Evolutionary conservation across 2,797 vertebrate genomes (phyloP).

Genomic region (Sylvilagus floridanus): DNA sequence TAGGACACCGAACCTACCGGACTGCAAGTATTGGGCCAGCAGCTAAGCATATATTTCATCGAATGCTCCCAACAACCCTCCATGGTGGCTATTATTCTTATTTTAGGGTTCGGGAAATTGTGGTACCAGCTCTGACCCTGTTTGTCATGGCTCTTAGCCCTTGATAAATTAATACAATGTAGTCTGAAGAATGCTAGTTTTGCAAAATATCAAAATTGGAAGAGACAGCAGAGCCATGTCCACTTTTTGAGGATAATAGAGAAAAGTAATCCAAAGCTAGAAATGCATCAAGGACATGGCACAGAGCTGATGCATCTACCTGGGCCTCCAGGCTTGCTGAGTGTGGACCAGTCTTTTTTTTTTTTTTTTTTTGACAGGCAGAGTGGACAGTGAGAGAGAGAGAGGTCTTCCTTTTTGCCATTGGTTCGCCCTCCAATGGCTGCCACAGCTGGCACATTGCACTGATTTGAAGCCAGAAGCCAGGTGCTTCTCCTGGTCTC

Average conservation of each 20-base stretch:
- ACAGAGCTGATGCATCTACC: not conserved
- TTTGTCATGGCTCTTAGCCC: not conserved
- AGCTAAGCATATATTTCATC: not conserved
- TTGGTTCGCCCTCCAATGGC: no score
- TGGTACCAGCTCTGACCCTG: not conserved
- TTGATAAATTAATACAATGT: not conserved
- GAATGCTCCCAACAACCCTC: not conserved
- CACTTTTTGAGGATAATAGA: not conserved
- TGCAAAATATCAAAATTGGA: constrained; percentile 9
- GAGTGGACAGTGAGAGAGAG: no score
- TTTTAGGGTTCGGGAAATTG: not conserved
- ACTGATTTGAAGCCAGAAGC: no score
- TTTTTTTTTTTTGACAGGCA: not conserved
- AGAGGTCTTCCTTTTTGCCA: no score
- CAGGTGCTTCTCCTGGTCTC: no score
- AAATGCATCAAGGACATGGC: not conserved
- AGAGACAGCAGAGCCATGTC: not conserved
- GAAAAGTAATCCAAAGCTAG: constrained; percentile 30
- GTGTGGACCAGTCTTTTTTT: not conserved
- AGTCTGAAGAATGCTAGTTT: not conserved
- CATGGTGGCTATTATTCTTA: not conserved
- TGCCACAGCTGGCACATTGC: no score
- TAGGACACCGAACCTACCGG: no score
- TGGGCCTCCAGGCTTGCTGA: not conserved
- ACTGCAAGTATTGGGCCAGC: not conserved